Evolutionary conservation across 2,888 invertebrate species (phyloP), one percentile per base, ranked within the genome.

Genomic region (Aphidoletes aphidimyza): DNA sequence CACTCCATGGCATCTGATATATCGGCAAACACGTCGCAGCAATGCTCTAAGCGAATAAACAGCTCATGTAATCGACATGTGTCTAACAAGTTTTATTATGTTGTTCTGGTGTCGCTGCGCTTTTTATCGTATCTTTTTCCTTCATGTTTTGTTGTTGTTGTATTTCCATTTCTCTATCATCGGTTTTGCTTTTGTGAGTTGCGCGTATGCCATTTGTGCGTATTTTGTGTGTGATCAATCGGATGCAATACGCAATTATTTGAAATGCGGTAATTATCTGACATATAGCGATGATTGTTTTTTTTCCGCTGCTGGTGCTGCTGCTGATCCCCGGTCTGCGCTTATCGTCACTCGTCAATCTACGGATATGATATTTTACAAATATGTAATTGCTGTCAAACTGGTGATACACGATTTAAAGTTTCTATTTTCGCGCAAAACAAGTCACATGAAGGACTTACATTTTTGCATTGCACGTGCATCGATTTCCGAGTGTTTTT

Each of bases 61-160:
- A 37, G 8, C 22, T 81, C 81, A 81, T 81, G 81, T 81, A 81
- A 81, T 81, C 81, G 81, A 81, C 81, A 81, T 81, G n/a, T 81
- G 81, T 81, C 81, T 81, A 81, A 81, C 81, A 81, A 81, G 81
- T 81, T 81, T 81, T 81, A 81, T 81, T 81, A 81, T 81, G 81
- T 81, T 81, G 81, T 81, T 81, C 37, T 81, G 81, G 36, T 81
- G 69, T 69, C 69, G 69, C 69, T 69, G 69, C 69, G 69, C 69
- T 59, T 59, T 59, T 59, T 30, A 9, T 59, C 59, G 5, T 22
- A 5, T 59, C 5, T 36, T 30, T 69, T 69, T 34, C 1, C 54
- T 54, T 11, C 36, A n/a, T 30, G 34, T 36, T 30, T 34, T 17
- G 17, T 17, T 34, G 30, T 69, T 34, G 34, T 17, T 11, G 37